Evolutionary conservation across 2,888 invertebrate genomes (phyloP), one percentile per base, ranked within the genome.

Genomic region (Caenorhabditis uteleia): DNA sequence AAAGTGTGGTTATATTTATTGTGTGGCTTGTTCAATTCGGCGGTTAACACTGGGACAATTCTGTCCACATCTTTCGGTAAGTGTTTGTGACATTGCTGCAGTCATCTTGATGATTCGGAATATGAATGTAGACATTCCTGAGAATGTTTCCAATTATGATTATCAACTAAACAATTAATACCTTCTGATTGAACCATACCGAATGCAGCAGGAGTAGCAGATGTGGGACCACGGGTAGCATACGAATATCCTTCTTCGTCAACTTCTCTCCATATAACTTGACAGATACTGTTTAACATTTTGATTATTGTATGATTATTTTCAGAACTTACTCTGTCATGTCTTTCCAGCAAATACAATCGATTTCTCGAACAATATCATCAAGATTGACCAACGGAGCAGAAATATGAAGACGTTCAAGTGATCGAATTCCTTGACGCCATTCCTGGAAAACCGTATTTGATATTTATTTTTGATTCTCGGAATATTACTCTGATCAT

Each of bases 31-130:
- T n/a, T n/a, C n/a, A n/a, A n/a, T n/a, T n/a, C n/a, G n/a, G 33
- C 49, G 44, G n/a, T 50, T 49, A 43, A 57, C 50, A 38, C 49
- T 44, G n/a, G 48, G 43, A 23, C 60, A 60, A n/a, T 60, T 48
- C 10, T 23, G 31, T 0, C 46, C 40, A 25, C 61, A 61, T 23
- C 62, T 34, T 34, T 51, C 51, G 21, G 53, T 47, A 3, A 62
- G 45, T 4, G 34, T 27, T 26, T 47, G 49, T 7, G 62, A 50
- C 56, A 56, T 56, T 34, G 55, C 39, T 14, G 14, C 36, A 0
- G 65, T 59, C 59, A 65, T 65, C 39, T 56, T 58, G 29, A 65
- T 58, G 14, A 59, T 53, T 29, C 65, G 54, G 53, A 65, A 65
- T 16, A 65, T 58, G 44, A 65, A 65, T 23, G 65, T 65, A 0